Percentiles rank a stretch among this genome's conserved stretches.
These are phyloP conservation scores for Albula goreensis DNA, from an alignment of 2,113 vertebrate genomes.

Conservation along the genomic window DNA sequence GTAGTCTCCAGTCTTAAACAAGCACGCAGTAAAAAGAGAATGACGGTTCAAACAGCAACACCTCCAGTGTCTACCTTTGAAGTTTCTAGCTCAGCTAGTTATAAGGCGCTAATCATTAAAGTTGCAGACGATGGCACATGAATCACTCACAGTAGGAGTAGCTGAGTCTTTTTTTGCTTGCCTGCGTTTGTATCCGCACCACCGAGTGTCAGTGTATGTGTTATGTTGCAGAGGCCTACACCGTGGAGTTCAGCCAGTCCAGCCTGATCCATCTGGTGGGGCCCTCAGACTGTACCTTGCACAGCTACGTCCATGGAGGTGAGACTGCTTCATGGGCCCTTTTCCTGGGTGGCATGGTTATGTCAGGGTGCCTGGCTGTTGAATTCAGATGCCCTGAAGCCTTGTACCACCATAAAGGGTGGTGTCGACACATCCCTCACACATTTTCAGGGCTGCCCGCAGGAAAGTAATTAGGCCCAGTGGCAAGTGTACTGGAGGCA, in stretches of 20 bases:
- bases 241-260: constrained; percentile 90
- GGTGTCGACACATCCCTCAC: background rate
- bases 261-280: constrained; percentile 93
- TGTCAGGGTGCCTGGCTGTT: background rate
- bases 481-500: too few species aligned
- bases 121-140: background rate
- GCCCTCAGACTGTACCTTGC: constrained; percentile 88
- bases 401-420: background rate
- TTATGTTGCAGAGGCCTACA: constrained; percentile 75
- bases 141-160: background rate
- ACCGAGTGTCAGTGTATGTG: background rate
- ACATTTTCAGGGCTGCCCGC: background rate
- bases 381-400: background rate
- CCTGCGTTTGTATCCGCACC: background rate
- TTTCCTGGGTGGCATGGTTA: background rate
- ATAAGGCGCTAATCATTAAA: background rate
- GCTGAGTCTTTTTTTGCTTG: background rate
- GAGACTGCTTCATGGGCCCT: constrained; percentile 45
- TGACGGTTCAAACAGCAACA: background rate
- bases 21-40: background rate
- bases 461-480: background rate
- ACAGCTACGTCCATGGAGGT: constrained; percentile 91
- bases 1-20: background rate
- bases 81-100: background rate
- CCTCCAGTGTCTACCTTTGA: background rate